Percentiles rank a stretch among this genome's conserved stretches.
phyloP scores from a whole-genome alignment of 2,113 vertebrate genomes.

The Onychostoma macrolepis region DNA sequence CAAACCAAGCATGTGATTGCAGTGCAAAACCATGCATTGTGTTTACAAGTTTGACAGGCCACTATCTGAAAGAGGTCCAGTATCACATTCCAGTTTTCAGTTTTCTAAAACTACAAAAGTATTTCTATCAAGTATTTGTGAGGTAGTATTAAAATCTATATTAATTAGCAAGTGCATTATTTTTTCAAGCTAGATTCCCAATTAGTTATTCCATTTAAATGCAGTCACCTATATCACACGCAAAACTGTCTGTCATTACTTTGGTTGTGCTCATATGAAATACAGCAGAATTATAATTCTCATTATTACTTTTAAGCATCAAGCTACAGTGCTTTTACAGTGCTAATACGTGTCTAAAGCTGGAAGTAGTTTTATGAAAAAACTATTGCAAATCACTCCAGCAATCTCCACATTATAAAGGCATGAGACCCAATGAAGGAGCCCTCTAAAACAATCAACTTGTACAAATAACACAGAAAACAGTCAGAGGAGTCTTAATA shows the following conservation, averaged over 20 bases:
- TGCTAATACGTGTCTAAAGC: conserved; percentile 1
- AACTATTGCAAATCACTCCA: background rate
- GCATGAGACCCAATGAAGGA: background rate
- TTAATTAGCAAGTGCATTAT: background rate
- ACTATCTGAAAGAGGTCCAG: background rate
- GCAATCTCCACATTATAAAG: background rate
- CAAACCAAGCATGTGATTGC: background rate
- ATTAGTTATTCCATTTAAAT: background rate
- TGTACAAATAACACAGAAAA: background rate
- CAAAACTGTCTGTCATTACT: background rate
- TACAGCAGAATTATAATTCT: conserved; percentile 13
- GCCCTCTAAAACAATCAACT: background rate
- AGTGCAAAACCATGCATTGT: conserved; percentile 4
- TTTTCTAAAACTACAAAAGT: background rate
- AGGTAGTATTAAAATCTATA: conserved; percentile 3
- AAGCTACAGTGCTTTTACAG: background rate
- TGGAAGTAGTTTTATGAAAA: background rate
- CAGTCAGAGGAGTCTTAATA: conserved; percentile 13
- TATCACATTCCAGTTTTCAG: conserved; percentile 4
- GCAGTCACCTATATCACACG: background rate
- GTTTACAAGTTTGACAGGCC: background rate
- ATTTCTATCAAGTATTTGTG: conserved; percentile 4
- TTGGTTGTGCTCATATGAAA: background rate
- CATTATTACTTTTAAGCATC: conserved; percentile 5
- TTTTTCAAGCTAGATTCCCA: background rate